Conservation (phyloP, 2,113 vertebrate genomes). For the Cryptomyrus ogoouensis region DNA sequence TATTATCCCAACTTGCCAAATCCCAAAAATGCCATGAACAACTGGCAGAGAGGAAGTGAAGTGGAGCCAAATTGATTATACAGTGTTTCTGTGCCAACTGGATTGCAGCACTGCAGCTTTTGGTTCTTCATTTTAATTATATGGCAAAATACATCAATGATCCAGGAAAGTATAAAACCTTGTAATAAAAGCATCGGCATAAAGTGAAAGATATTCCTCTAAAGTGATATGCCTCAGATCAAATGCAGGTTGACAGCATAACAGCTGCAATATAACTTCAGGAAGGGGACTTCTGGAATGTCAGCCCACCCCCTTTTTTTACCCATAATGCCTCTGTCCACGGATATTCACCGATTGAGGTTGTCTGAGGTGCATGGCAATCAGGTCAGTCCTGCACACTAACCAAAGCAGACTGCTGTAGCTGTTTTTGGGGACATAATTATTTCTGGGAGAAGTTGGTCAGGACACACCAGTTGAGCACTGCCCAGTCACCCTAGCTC, state of each 20-base stretch:
- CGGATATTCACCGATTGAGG: neutral
- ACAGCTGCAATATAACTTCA: neutral
- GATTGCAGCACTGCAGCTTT: neutral
- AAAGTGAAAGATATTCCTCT: neutral
- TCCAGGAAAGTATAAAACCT: neutral
- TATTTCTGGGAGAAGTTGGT: neutral
- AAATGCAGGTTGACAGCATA: neutral
- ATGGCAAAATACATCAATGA: neutral
- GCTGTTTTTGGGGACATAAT: neutral
- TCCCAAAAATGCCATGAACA: conserved; percentile 12
- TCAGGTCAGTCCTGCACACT: neutral
- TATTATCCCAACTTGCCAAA: neutral
- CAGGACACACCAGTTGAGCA: neutral
- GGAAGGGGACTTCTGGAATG: neutral
- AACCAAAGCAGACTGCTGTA: neutral
- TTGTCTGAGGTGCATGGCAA: neutral
- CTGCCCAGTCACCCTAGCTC: neutral
- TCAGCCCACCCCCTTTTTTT: neutral
- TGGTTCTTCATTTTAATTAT: neutral
- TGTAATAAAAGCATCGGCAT: conserved; percentile 18
- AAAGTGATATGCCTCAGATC: neutral
- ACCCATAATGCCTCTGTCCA: neutral
- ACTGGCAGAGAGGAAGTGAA: neutral
- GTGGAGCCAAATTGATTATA: conserved; percentile 16
- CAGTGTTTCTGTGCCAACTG: conserved; percentile 8